Percentiles rank a stretch among this genome's conserved stretches.
phyloP scores from a whole-genome alignment of 2,113 vertebrate species.

The Hassar affinis region DNA sequence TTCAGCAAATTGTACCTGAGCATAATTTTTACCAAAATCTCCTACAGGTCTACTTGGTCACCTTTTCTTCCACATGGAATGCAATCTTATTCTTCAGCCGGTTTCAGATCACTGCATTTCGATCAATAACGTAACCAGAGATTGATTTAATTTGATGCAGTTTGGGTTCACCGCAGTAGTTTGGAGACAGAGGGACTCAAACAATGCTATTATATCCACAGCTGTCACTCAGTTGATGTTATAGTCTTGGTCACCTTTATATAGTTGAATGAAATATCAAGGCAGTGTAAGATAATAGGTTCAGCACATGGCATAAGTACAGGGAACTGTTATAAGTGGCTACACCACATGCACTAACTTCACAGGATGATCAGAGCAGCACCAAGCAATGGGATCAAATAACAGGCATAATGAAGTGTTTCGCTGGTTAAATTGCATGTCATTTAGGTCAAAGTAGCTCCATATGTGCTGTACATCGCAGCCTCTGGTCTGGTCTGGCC shows the following conservation, averaged over 20 bases:
- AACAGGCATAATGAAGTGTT: not conserved
- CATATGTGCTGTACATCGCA: not conserved
- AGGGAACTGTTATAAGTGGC: not conserved
- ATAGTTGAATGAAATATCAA: not conserved
- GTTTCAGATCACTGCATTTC: not conserved
- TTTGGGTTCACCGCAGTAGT: conserved; percentile 4
- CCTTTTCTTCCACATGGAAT: not conserved
- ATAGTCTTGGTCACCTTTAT: too few relatives aligned
- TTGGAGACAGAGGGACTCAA: not conserved
- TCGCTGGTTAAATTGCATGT: not conserved
- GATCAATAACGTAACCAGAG: conserved; percentile 2
- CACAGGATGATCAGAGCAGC: not conserved
- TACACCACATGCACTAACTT: not conserved
- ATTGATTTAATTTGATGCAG: conserved; percentile 9
- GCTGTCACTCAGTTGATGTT: not conserved
- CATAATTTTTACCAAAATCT: not conserved
- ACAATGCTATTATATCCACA: not conserved
- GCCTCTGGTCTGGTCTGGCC: not conserved
- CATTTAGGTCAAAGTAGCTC: not conserved
- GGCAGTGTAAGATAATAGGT: not conserved
- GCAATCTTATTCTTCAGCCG: too few relatives aligned
- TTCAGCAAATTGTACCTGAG: not conserved
- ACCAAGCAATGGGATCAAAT: not conserved
- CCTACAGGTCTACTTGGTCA: not conserved
- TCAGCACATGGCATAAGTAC: not conserved